These are phyloP conservation scores for Todiramphus chloris DNA, from an alignment of 2,113 vertebrate species.

Conservation along the genomic window DNA sequence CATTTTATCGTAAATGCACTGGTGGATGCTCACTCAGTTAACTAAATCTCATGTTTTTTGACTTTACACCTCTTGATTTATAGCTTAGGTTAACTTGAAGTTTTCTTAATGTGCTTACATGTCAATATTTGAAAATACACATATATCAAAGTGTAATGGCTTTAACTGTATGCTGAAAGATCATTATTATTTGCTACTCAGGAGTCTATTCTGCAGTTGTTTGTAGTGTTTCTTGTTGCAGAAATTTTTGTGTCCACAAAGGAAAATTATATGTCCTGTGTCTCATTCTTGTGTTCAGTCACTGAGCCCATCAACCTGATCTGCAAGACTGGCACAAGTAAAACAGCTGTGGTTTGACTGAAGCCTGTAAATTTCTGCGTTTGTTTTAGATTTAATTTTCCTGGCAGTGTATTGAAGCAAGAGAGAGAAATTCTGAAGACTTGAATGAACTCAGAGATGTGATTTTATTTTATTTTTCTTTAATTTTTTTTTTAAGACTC, in stretches of 20 bases:
- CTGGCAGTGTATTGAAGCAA: neutral
- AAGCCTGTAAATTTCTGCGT: neutral
- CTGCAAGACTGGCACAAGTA: neutral
- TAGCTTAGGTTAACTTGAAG: neutral
- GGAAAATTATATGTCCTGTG: neutral
- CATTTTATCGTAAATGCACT: rapidly evolving
- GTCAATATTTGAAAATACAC: neutral
- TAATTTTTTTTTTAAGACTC: neutral
- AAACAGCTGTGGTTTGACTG: neutral
- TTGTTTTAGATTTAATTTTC: neutral
- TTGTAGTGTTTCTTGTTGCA: neutral
- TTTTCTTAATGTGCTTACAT: neutral
- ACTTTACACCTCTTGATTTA: neutral
- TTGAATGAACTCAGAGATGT: neutral
- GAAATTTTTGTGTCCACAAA: neutral
- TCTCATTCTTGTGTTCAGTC: neutral
- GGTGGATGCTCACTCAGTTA: neutral
- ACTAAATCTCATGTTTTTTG: neutral
- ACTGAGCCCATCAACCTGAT: neutral
- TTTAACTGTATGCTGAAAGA: neutral
- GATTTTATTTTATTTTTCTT: too few species aligned
- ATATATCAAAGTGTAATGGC: neutral
- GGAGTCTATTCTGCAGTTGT: neutral
- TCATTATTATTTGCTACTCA: neutral
- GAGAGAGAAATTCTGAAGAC: neutral